Conservation (phyloP, 2,797 vertebrate species). For the Accipiter minullus region DNA sequence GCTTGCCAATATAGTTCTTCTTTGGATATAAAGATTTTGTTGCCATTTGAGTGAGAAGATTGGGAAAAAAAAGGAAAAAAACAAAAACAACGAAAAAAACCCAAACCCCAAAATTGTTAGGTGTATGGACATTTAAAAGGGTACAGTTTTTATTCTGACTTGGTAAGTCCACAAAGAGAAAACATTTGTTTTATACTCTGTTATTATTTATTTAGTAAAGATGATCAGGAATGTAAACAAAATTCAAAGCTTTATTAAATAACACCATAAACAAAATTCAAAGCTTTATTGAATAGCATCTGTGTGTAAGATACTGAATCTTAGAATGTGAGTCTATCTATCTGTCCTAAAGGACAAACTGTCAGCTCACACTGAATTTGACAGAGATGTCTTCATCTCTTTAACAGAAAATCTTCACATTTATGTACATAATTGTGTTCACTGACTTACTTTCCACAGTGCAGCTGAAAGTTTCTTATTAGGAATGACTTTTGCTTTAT, state of each 20-base stretch:
- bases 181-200: neutral
- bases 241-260: neutral
- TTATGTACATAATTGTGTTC: neutral
- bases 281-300: neutral
- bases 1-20: neutral
- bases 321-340: neutral
- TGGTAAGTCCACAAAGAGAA: neutral
- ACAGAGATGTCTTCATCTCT: neutral
- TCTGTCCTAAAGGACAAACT: neutral
- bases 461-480: neutral
- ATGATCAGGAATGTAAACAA: neutral
- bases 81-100: accelerated
- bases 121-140: neutral
- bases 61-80: neutral
- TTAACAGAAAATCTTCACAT: neutral
- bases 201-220: neutral
- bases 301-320: neutral
- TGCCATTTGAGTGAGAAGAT: neutral
- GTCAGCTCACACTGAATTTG: neutral
- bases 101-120: neutral
- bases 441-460: neutral
- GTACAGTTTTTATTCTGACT: neutral
- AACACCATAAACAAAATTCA: neutral
- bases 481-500: neutral
- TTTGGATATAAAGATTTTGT: neutral